Base-by-base conservation (phyloP, 2,113 vertebrate species). In the Sinocyclocheilus anophthalmus region DNA sequence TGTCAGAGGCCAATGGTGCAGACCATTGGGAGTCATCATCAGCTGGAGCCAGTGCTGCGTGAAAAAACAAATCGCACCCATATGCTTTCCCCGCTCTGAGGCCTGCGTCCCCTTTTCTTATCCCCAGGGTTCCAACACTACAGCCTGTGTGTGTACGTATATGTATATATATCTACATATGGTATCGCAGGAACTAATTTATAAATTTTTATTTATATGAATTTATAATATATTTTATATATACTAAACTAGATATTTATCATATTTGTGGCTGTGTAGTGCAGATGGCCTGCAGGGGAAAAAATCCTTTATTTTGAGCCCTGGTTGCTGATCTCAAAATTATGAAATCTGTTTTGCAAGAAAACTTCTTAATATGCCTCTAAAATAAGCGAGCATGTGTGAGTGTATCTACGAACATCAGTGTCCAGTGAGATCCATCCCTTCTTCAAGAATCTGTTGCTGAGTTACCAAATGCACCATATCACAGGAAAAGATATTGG, bases 51-150 rank as follows among this genome's bases (percentile, higher is more conserved):
- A 84, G 16, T 33, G 12, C 73, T 59, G 42, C 87, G 59, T 86
- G 87, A 88, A 86, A 57, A 82, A 84, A 86, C 84, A 86, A 88
- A 86, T 88, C 45, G 42, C 76, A 84, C 85, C 76, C 76, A 84
- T 79, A 88, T 88, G 84, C 81, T 86, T 72, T 67, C 24, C 39
- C 80, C 79, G 6, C 11, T 24, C 30, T 8, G 65, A 33, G 45
- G 63, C 48, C 26, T 42, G 76, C 7, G 0, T 26, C 55, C 53
- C 69, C 55, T 53, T 13, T 45, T 30, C 67, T 45, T 57, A 26
- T 76, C 22, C 72, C 24, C 22, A 4, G 24, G 57, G 69, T 42
- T 24, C 18, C 39, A 86, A 13, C 24, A 50, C 3, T 42, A 42
- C 42, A 42, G 7, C 42, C 42, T 45, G 42, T 45, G 42, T 45